phyloP scores from a whole-genome alignment of 2,797 vertebrate species.

The Sphaeramia orbicularis region DNA sequence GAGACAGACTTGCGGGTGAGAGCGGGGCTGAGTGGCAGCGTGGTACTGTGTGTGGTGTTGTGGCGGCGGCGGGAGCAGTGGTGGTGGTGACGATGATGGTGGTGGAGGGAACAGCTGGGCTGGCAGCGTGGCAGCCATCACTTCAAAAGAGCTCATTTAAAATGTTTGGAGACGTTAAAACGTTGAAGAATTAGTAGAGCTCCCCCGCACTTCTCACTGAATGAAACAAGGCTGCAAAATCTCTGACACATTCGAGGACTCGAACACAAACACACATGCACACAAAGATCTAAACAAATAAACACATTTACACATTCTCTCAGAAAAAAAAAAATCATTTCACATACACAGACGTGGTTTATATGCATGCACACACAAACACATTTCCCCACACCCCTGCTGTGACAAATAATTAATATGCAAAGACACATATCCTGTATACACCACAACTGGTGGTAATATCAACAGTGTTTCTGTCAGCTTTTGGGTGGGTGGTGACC shows the following conservation, averaged over 20 bases:
- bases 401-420: slow-evolving; percentile 73
- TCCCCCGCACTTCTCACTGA: slow-evolving; percentile 80
- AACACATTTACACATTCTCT: slow-evolving; percentile 68
- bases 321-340: slow-evolving; percentile 22
- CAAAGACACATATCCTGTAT: slow-evolving; percentile 69
- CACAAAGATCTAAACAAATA: slow-evolving; percentile 74
- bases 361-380: slow-evolving; percentile 30
- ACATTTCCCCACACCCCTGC: slow-evolving; percentile 55
- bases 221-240: slow-evolving; percentile 79
- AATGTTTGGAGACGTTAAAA: slow-evolving; percentile 55
- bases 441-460: slow-evolving; percentile 78
- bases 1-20: slow-evolving; percentile 82
- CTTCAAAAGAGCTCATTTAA: slow-evolving; percentile 80
- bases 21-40: slow-evolving; percentile 71
- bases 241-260: slow-evolving; percentile 74
- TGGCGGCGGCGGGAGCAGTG: slow-evolving; percentile 58
- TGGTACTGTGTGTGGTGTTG: slow-evolving; percentile 41
- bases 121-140: slow-evolving; percentile 52
- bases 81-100: slow-evolving; percentile 2
- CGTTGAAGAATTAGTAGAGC: slow-evolving; percentile 75
- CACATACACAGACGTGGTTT: slow-evolving; percentile 32
- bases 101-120: slow-evolving; percentile 80
- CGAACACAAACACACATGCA: slow-evolving; percentile 69
- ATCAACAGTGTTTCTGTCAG: slow-evolving; percentile 75
- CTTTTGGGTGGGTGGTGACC: slow-evolving; percentile 80